A percentile compares a stretch with the other conserved stretches of the same genome.
Evolutionary conservation across 1,140 invertebrate species (phyloP).

Genomic region (Aphelinus certus): DNA sequence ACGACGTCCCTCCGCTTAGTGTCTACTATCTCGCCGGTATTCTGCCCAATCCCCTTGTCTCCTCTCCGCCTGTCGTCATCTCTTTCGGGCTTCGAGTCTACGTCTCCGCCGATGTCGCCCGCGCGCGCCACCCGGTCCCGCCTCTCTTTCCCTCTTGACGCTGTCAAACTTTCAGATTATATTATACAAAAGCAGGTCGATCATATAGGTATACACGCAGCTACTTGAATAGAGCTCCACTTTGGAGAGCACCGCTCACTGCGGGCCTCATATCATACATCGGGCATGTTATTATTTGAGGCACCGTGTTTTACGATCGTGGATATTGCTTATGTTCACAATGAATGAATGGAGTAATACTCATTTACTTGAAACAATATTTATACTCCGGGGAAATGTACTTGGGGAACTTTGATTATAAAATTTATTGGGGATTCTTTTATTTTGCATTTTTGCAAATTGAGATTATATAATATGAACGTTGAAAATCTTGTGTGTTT

Average conservation of each 20-base stretch:
- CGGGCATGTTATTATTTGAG: too few relatives aligned
- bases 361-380: too few relatives aligned
- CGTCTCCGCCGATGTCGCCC: constrained; percentile 3
- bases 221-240: constrained; percentile 6
- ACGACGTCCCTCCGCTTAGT: constrained; percentile 41
- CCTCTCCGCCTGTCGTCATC: constrained; percentile 39
- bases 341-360: too few relatives aligned
- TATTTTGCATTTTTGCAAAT: constrained; percentile 2
- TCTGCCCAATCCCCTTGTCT: constrained; percentile 54
- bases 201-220: not conserved
- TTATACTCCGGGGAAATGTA: too few relatives aligned
- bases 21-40: constrained; percentile 57
- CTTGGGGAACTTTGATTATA: too few relatives aligned
- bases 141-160: constrained; percentile 38
- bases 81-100: constrained; percentile 19
- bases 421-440: not conserved
- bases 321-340: too few relatives aligned
- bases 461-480: too few relatives aligned
- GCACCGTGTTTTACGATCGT: too few relatives aligned
- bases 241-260: constrained; percentile 25
- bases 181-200: constrained; percentile 46
- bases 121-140: too few relatives aligned
- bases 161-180: constrained; percentile 48
- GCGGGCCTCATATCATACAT: not conserved
- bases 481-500: too few relatives aligned